These are phyloP conservation scores for Stenurella melanura DNA, from an alignment of 2,888 invertebrate genomes.

Conservation along the genomic window DNA sequence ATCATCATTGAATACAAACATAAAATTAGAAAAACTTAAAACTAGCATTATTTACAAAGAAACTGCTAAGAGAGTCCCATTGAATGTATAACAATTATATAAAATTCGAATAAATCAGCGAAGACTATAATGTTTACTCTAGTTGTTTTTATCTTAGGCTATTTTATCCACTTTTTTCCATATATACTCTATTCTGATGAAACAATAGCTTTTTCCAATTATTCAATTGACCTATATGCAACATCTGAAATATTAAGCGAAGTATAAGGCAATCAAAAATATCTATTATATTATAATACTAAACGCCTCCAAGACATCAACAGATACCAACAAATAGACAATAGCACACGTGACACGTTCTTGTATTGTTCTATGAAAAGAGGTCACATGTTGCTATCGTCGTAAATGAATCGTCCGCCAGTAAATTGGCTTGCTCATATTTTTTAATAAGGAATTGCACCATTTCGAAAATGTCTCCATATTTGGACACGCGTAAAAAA, in stretches of 20 bases:
- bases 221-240: too few relatives aligned
- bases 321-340: neutral
- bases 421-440: slow-evolving; percentile 18
- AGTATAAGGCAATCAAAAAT: neutral
- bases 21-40: too few relatives aligned
- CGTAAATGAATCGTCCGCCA: neutral
- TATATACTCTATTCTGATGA: too few relatives aligned
- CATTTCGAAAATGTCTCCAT: slow-evolving; percentile 7
- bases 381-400: slow-evolving; percentile 16
- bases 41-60: too few relatives aligned
- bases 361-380: slow-evolving; percentile 19
- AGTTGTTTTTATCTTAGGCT: too few relatives aligned
- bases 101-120: too few relatives aligned
- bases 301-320: neutral
- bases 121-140: too few relatives aligned
- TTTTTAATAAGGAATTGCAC: slow-evolving; percentile 20
- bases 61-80: too few relatives aligned
- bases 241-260: neutral
- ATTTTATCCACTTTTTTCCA: too few relatives aligned
- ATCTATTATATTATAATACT: neutral
- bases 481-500: slow-evolving; percentile 4
- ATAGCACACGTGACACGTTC: slow-evolving; percentile 1
- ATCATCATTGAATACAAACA: too few relatives aligned
- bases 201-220: too few relatives aligned
- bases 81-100: too few relatives aligned